These are phyloP conservation scores for Cataglyphis cursor DNA, from an alignment of 2,888 invertebrate species.

Conservation along the genomic window DNA sequence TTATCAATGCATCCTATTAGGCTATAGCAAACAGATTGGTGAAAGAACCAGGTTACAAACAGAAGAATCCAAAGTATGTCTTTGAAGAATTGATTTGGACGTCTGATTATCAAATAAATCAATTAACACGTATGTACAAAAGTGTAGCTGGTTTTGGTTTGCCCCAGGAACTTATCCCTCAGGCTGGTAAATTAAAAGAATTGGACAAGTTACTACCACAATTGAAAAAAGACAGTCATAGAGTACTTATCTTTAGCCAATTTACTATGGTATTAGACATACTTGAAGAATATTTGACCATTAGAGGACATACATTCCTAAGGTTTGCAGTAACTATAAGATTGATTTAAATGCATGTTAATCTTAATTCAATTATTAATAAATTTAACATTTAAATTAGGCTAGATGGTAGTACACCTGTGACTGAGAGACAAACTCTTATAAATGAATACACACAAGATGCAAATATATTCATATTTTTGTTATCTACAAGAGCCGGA, in stretches of 20 bases:
- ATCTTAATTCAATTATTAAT: conserved; percentile 14
- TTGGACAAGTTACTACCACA: conserved; percentile 93
- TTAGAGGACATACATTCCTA: conserved; percentile 91
- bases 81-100: conserved; percentile 95
- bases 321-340: conserved; percentile 72
- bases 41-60: conserved; percentile 90
- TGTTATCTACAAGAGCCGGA: conserved; percentile 97
- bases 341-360: not conserved
- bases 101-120: conserved; percentile 97
- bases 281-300: conserved; percentile 94
- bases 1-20: conserved; percentile 74
- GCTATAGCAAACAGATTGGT: conserved; percentile 92
- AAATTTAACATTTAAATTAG: conserved; percentile 85
- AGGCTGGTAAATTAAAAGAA: conserved; percentile 95
- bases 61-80: conserved; percentile 92
- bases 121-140: conserved; percentile 91
- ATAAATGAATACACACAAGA: conserved; percentile 96
- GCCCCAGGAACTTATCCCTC: conserved; percentile 91
- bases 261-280: conserved; percentile 98
- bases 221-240: conserved; percentile 91
- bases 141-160: conserved; percentile 89
- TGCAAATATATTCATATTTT: conserved; percentile 94
- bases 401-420: conserved; percentile 96
- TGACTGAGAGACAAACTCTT: conserved; percentile 94
- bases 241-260: conserved; percentile 98